Evolutionary conservation across 35 echinoderm and acorn worm species (phyloP).

Genomic region (Strongylocentrotus purpuratus): DNA sequence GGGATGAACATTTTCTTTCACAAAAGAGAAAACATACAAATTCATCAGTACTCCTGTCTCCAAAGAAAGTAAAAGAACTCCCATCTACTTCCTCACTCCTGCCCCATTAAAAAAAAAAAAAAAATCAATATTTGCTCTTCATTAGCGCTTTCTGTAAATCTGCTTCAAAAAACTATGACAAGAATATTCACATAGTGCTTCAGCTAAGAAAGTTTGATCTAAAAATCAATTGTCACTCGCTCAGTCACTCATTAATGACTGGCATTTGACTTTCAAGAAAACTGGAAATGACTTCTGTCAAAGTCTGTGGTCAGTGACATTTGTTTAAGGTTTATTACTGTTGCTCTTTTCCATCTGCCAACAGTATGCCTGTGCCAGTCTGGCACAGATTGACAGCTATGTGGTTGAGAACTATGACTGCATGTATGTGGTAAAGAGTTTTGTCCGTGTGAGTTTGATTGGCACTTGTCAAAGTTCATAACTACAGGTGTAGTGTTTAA

Average conservation of each 20-base stretch:
- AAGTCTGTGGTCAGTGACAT: background rate
- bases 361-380: background rate
- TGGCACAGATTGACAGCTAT: background rate
- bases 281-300: background rate
- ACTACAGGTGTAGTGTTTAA: no score
- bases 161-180: no score
- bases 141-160: no score
- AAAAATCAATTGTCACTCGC: background rate
- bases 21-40: no score
- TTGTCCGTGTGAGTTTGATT: background rate
- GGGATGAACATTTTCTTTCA: no score
- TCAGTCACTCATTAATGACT: background rate
- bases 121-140: no score
- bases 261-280: background rate
- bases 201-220: no score
- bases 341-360: background rate
- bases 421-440: background rate
- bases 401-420: background rate
- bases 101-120: no score
- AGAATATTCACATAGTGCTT: no score
- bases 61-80: no score
- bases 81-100: no score
- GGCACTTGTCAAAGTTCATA: background rate
- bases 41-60: no score
- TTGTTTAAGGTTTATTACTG: background rate